A percentile compares a stretch with the other conserved stretches of the same genome.
Evolutionary conservation across 2,888 invertebrate genomes (phyloP).

Genomic region (Polydrusus tereticollis): DNA sequence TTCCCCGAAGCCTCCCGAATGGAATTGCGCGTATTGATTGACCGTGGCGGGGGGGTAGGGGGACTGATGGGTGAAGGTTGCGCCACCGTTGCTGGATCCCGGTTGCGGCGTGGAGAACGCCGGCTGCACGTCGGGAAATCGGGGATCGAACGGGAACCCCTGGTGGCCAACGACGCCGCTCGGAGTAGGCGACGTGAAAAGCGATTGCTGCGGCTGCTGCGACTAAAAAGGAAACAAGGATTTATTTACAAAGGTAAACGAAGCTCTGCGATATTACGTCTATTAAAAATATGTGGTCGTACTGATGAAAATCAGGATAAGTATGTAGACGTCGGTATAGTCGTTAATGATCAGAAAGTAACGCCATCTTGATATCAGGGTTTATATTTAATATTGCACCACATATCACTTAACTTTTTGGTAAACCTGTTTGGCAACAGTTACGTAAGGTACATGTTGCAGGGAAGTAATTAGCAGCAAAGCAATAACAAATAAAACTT

Average conservation of each 20-base stretch:
- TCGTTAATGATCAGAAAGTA: too few relatives aligned
- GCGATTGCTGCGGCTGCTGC: slow-evolving; percentile 54
- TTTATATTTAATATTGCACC: too few relatives aligned
- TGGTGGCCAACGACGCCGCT: slow-evolving; percentile 49
- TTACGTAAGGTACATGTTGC: too few relatives aligned
- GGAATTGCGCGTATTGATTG: slow-evolving; percentile 63
- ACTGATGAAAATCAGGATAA: too few relatives aligned
- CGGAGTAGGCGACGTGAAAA: slow-evolving; percentile 61
- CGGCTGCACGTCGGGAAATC: slow-evolving; percentile 59
- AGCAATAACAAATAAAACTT: too few relatives aligned
- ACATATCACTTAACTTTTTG: too few relatives aligned
- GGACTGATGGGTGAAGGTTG: slow-evolving; percentile 10
- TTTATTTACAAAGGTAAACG: slow-evolving; percentile 16
- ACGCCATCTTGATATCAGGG: too few relatives aligned
- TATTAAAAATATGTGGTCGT: too few relatives aligned
- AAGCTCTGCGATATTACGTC: too few relatives aligned
- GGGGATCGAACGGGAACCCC: slow-evolving; percentile 65
- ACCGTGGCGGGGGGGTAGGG: slow-evolving; percentile 53
- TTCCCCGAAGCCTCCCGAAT: slow-evolving; percentile 60
- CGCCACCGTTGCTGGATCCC: slow-evolving; percentile 12
- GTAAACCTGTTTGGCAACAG: too few relatives aligned
- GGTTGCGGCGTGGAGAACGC: slow-evolving; percentile 35
- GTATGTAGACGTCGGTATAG: too few relatives aligned
- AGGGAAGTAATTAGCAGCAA: too few relatives aligned
- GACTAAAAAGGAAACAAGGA: slow-evolving; percentile 51